Base-by-base conservation (phyloP, 2,888 invertebrate genomes). In the Aspidiotus rigidus region DNA sequence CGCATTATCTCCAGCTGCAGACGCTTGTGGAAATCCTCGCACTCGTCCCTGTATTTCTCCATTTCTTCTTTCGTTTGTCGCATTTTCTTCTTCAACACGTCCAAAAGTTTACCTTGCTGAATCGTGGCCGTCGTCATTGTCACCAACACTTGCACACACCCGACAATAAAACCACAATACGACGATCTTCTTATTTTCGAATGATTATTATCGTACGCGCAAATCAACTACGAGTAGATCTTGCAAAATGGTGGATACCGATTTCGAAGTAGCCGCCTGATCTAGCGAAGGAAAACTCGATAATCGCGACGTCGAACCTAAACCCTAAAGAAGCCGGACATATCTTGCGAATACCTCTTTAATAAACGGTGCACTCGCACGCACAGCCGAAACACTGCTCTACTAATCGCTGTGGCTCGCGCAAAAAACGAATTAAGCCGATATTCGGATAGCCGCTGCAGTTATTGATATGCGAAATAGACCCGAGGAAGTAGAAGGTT, bases 41-140 rank as follows among this genome's bases (percentile, higher is more conserved):
- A 92, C 80, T 94, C 93, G 81, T 98, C 97, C 83, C 93, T 95
- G 83, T 93, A 93, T 81, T 92, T 89, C 81, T 98, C 98, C 88
- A 96, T 92, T 84, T 98, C 98, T 81, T 96, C 95, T 83, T 96
- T 95, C 77, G 96, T 93, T 82, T 94, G 93, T 76, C 94, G 87
- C 97, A 98, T 98, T 87, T 98, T 99, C 86, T 96, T 95, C 86
- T 98, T 98, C 78, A 98, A 86, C 78, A 95, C 93, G 82, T 96
- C 95, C 80, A 98, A 84, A 77, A 97, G 88, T 78, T 91, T 89
- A 79, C 93, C 93, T 84, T 93, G 93, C 80, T 89, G 88, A 83
- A 90, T 87, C 81, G 87, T 90, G 28, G 28, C 28, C 79, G 90
- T 86, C 83, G 90, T 88, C 90, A 90, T 92, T 15, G 56, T 53